Base-by-base conservation (phyloP, 2,113 vertebrate species). In the Coptodon bakossiorum region DNA sequence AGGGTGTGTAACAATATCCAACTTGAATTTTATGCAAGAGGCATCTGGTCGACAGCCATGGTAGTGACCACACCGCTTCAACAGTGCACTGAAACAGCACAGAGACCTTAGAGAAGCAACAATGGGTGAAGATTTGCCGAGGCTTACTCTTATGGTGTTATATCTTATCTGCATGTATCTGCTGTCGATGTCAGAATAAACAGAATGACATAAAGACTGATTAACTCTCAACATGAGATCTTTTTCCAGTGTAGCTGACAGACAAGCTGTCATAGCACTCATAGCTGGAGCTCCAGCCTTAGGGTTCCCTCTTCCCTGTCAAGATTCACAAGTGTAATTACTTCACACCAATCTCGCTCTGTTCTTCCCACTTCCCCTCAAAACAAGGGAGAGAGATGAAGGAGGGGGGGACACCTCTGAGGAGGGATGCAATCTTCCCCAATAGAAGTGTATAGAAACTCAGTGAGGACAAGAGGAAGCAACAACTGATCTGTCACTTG, bases 381-480 rank as follows among this genome's bases (percentile, higher is more conserved):
- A 29, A 54, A 34, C 43, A 63, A 9, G 48, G 54, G 52, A 86
- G 38, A 45, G 38, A 38, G 22, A 73, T 48, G n/a, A 13, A 80
- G 52, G 43, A 7, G 73, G 34, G 48, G 81, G 29, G 22, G 80
- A 43, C 14, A 9, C 29, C 43, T 50, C 9, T 50, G 14, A 54
- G 53, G 36, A 68, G 63, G 76, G 68, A 50, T 66, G 82, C 82
- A 88, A 91, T 93, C 87, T 89, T 91, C 82, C 89, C 89, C 90
- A 95, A 96, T 96, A 40, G 57, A 54, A 87, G 85, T 76, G 50
- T 73, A 45, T 48, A 56, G 48, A 80, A 52, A 29, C 22, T 78
- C 61, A 52, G 12, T 2, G 53, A 81, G 13, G 38, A 73, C 68
- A 24, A 73, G 45, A 54, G 45, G 43, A 50, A 76, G 81, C 88